These are phyloP conservation scores for Hycleus cichorii DNA, from an alignment of 1,140 invertebrate species.

Conservation along the genomic window DNA sequence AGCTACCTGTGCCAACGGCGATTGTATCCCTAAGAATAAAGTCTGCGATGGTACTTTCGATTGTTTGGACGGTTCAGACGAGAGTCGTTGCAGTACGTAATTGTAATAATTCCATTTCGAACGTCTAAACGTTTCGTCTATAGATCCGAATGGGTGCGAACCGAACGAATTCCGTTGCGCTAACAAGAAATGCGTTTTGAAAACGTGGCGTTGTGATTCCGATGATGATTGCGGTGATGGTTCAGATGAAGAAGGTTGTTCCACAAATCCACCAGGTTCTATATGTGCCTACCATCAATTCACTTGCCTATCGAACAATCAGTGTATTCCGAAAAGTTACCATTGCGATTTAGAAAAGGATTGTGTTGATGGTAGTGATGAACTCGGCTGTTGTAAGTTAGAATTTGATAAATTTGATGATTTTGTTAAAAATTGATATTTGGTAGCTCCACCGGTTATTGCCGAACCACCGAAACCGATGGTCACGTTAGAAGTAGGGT, in stretches of 20 bases:
- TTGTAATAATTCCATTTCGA: background rate
- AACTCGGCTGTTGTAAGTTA: constrained; percentile 66
- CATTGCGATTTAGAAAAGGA: constrained; percentile 88
- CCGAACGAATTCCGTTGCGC: constrained; percentile 88
- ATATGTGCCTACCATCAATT: constrained; percentile 76
- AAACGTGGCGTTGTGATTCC: constrained; percentile 83
- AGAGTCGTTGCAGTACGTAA: constrained; percentile 75
- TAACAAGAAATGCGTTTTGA: constrained; percentile 83
- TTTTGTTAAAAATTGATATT: background rate
- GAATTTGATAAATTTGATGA: background rate
- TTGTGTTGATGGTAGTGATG: constrained; percentile 83
- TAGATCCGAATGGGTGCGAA: constrained; percentile 65
- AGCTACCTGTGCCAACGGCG: constrained; percentile 84
- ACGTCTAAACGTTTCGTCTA: background rate
- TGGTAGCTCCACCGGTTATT: constrained; percentile 42
- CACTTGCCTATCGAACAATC: constrained; percentile 64
- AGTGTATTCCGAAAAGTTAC: constrained; percentile 90
- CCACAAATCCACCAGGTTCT: constrained; percentile 50
- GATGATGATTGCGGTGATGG: constrained; percentile 90
- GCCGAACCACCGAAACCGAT: constrained; percentile 60
- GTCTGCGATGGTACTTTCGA: constrained; percentile 78
- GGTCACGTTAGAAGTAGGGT: constrained; percentile 60
- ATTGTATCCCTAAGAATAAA: constrained; percentile 75
- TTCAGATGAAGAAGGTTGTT: constrained; percentile 71
- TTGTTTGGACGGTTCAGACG: constrained; percentile 84